A percentile compares a stretch with the other conserved stretches of the same genome.
These are phyloP conservation scores for Drosophila nigrodunni DNA, from an alignment of 1,140 invertebrate genomes.

Conservation along the genomic window DNA sequence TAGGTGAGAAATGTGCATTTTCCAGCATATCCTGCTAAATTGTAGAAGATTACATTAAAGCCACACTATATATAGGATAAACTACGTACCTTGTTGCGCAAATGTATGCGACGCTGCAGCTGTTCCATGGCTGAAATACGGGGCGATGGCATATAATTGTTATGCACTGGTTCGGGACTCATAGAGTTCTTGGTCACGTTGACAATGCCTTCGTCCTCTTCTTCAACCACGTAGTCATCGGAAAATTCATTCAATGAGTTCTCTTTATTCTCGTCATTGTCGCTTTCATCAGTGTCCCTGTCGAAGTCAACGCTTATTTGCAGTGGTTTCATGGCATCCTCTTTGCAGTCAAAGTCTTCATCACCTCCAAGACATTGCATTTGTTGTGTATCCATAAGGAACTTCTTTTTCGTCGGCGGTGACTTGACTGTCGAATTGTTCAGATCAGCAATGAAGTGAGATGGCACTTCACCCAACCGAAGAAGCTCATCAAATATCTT, in stretches of 20 bases:
- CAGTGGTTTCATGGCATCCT: constrained; percentile 21
- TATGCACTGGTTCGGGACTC: neutral
- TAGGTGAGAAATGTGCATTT: constrained; percentile 49
- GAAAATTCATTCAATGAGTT: neutral
- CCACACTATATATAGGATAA: neutral
- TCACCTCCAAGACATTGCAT: constrained; percentile 2
- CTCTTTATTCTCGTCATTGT: neutral
- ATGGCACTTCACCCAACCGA: constrained; percentile 3
- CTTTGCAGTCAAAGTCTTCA: constrained; percentile 53
- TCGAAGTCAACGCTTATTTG: constrained; percentile 22
- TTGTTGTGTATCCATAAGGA: neutral
- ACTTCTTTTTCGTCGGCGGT: constrained; percentile 54
- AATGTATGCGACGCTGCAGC: constrained; percentile 35
- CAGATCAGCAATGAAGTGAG: neutral
- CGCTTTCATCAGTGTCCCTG: neutral
- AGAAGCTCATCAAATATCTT: constrained; percentile 50
- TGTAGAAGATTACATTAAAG: neutral
- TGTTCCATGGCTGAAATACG: constrained; percentile 18
- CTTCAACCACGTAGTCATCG: constrained; percentile 8
- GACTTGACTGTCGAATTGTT: constrained; percentile 23
- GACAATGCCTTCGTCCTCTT: neutral
- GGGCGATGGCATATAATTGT: neutral
- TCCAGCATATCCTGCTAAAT: constrained; percentile 38
- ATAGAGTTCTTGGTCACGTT: neutral
- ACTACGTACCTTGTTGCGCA: constrained; percentile 49